These are phyloP conservation scores for Pseudanteris insignis DNA, from an alignment of 2,888 invertebrate genomes.

Conservation along the genomic window DNA sequence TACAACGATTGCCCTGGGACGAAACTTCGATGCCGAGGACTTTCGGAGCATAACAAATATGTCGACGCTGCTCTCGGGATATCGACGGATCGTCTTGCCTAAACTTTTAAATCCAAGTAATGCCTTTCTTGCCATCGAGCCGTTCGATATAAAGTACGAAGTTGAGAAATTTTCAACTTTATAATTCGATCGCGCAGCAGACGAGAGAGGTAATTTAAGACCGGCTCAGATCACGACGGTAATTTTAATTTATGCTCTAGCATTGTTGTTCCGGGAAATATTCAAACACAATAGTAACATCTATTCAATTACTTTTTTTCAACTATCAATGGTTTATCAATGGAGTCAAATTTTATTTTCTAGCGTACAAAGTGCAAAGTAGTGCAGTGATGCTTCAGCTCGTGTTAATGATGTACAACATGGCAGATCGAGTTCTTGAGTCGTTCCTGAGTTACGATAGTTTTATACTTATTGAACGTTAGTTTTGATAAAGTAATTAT, in stretches of 20 bases:
- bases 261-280: conserved; percentile 39
- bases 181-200: conserved; percentile 60
- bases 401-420: no score
- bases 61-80: conserved; percentile 46
- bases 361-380: no score
- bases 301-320: conserved; percentile 38
- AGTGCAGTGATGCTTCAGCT: no score
- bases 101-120: conserved; percentile 61
- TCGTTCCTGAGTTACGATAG: no score
- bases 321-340: no score
- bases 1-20: conserved; percentile 49
- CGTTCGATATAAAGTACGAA: conserved; percentile 55
- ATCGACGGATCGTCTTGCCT: conserved; percentile 52
- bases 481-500: no score
- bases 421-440: no score
- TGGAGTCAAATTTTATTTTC: no score
- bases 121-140: conserved; percentile 52
- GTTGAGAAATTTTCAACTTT: conserved; percentile 62
- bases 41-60: conserved; percentile 50
- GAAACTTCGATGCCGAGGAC: conserved; percentile 45
- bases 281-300: conserved; percentile 31
- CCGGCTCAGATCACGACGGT: conserved; percentile 54
- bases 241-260: conserved; percentile 58
- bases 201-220: conserved; percentile 54
- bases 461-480: no score